phyloP scores from a whole-genome alignment of 2,888 invertebrate species.

The Sphinx pinastri region DNA sequence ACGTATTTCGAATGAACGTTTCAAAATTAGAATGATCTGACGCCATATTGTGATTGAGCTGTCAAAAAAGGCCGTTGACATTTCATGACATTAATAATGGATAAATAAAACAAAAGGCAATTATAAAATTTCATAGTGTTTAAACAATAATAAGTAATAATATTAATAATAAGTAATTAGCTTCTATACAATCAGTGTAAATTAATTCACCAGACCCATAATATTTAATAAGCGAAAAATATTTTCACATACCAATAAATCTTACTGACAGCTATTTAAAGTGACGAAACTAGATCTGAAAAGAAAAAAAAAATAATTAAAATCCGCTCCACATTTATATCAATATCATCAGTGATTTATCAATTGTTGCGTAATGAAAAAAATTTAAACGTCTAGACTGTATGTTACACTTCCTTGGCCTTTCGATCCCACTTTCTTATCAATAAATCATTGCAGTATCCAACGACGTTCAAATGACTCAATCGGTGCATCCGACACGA shows the following conservation, averaged over 20 bases:
- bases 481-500: constrained; percentile 18
- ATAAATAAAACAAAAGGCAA: not conserved
- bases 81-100: not conserved
- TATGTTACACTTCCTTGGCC: constrained; percentile 8
- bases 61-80: not conserved
- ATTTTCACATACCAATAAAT: constrained; percentile 1
- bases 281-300: constrained; percentile 2
- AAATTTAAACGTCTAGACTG: not conserved
- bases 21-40: not conserved
- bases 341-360: too few species aligned
- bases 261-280: not conserved
- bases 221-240: not conserved
- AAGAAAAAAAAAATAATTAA: not conserved
- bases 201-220: not conserved
- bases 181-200: too few species aligned
- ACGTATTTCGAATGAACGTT: constrained; percentile 2
- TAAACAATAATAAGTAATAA: not conserved
- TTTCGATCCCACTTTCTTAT: constrained; percentile 11
- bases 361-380: not conserved
- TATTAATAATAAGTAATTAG: too few species aligned
- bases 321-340: not conserved
- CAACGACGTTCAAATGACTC: constrained; percentile 11
- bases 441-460: constrained; percentile 18
- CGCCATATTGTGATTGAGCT: constrained; percentile 7
- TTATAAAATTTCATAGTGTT: not conserved